Evolutionary conservation across 2,797 vertebrate genomes (phyloP), one percentile per base, ranked within the genome.

Genomic region (Cirrhinus mrigala): DNA sequence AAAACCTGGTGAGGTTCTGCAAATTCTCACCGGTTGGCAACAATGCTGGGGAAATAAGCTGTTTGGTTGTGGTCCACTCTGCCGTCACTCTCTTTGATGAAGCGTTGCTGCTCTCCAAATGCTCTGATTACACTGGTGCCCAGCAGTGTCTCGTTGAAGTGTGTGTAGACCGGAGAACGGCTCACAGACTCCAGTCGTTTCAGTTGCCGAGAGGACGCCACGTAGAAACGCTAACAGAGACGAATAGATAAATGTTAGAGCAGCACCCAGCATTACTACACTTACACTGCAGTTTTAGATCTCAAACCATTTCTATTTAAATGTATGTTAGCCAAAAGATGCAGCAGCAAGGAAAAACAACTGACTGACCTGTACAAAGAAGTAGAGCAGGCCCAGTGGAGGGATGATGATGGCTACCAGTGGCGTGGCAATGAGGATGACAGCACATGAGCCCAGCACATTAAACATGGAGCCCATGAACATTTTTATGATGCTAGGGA

Each of bases 401-500:
- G 96, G 98, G 87, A 99, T 98, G 90, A 96, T 92, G 75, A 96
- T 90, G 0, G 97, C 96, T 0, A 96, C 96, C 9, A 98, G 90
- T 0, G 98, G 98, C 0, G 98, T 99, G 88, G 98, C 95, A 22
- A 98, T 73, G 73, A 99, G 93, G 90, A 99, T 98, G 88, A 98
- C 70, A 8, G 96, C 88, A 79, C 97, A 98, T 58, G 97, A 92
- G 0, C 96, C 96, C 0, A 98, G 40, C 40, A 99, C 97, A 0
- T 94, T 98, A 85, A 98, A 99, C 18, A 97, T 90, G 0, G 97
- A 99, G 86, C 97, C 97, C 95, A 98, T 94, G 92, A 99, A 98
- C 98, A 99, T 99, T 94, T 97, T 98, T 85, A 99, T 96, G 82
- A 98, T 96, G 89, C 94, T 96, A 0, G 98, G 98, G 62, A 99